Base-by-base conservation (phyloP, 2,797 vertebrate genomes). In the Spondyliosoma cantharus region DNA sequence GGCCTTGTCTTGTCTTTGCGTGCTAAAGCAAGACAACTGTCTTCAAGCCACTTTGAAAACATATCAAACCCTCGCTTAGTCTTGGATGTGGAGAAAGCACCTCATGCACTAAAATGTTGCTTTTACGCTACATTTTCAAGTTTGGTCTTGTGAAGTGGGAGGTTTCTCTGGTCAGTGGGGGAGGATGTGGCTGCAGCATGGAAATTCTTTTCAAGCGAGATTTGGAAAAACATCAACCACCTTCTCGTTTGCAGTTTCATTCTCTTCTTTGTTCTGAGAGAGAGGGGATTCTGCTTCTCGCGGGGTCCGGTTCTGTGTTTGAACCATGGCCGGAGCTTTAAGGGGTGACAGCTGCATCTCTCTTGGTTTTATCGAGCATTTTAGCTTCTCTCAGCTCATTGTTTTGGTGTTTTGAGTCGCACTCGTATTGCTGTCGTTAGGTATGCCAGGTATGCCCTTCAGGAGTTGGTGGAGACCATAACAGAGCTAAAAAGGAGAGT, bases 1-100 rank as follows among this genome's bases (percentile, higher is more conserved):
- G 72, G 25, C 78, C 64, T 76, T 63, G 86, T 89, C 86, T 85
- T 86, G 62, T 87, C 82, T 83, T 80, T 54, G 22, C 1, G 22
- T 72, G 65, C 50, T 62, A 12, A 57, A 60, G 69, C 65, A 80
- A 85, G 80, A 87, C 64, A 63, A 66, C 9, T 17, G 46, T 72
- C 81, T 91, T 86, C 53, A 73, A 82, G 60, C 50, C 43, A 45
- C 76, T 81, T 53, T 81, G 70, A 82, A 84, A 84, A 68, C 48
- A 56, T 58, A 78, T 81, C 81, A 61, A 89, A 84, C 76, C 37
- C 50, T 27, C 25, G 52, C 54, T 20, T 17, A 37, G 65, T 67
- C 45, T 80, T 63, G 24, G 58, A 74, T 68, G 27, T 76, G 58
- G 56, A 73, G 79, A 67, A 63, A 63, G 9, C 32, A 65, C 64